Evolutionary conservation across 2,797 vertebrate genomes (phyloP).

Genomic region (Leptodactylus fallax): DNA sequence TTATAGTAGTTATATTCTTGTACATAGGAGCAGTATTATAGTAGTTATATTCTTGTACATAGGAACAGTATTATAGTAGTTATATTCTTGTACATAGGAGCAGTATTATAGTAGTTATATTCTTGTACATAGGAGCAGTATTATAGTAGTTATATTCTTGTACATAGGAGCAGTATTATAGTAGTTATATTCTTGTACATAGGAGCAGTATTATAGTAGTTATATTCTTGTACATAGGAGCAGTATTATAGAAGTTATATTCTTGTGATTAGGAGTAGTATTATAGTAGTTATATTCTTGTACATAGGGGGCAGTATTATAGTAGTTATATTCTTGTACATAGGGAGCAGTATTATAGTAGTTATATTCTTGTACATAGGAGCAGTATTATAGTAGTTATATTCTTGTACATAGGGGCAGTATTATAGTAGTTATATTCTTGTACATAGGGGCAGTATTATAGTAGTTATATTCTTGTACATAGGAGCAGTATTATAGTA

Average conservation of each 20-base stretch:
- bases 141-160: slow-evolving; percentile 4
- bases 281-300: slow-evolving; percentile 20
- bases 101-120: slow-evolving; percentile 3
- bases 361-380: slow-evolving; percentile 10
- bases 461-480: not conserved
- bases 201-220: not conserved
- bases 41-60: slow-evolving; percentile 1
- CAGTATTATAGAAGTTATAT: slow-evolving; percentile 18
- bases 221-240: not conserved
- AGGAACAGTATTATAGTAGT: not conserved
- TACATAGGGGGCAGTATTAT: not conserved
- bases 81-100: not conserved
- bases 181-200: slow-evolving; percentile 1
- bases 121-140: not conserved
- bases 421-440: slow-evolving; percentile 15
- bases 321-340: not conserved
- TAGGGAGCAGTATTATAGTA: slow-evolving; percentile 5
- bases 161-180: not conserved
- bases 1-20: slow-evolving; percentile 13
- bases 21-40: slow-evolving; percentile 14
- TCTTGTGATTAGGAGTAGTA: not conserved
- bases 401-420: slow-evolving; percentile 5
- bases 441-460: slow-evolving; percentile 1
- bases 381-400: slow-evolving; percentile 3
- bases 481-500: not conserved